Conservation (phyloP, 2,113 vertebrate species). For the Rhabdomys dilectus region DNA sequence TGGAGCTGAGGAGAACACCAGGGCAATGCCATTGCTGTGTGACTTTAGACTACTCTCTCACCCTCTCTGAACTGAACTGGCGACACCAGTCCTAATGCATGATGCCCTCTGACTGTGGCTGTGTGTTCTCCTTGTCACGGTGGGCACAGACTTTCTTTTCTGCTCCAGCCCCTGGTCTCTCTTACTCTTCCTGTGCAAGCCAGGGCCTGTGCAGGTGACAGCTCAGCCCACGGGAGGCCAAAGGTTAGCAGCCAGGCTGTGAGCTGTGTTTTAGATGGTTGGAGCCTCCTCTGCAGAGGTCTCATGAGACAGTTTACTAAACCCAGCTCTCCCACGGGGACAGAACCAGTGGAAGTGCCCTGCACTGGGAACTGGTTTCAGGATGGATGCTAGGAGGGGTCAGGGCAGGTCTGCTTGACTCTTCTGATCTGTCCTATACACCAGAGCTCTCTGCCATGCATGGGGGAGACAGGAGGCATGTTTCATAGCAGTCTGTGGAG, state of each 20-base stretch:
- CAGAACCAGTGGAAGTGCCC: neutral
- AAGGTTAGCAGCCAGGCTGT: neutral
- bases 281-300: neutral
- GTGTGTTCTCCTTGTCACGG: accelerated
- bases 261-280: neutral
- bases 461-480: neutral
- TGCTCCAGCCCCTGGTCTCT: neutral
- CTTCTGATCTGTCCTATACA: neutral
- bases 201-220: neutral
- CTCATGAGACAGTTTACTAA: neutral
- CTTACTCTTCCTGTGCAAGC: neutral
- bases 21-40: neutral
- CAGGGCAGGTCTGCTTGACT: neutral
- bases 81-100: accelerated
- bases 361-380: neutral
- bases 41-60: neutral
- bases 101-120: accelerated
- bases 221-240: neutral
- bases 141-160: neutral
- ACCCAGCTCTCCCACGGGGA: neutral
- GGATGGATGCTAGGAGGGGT: neutral
- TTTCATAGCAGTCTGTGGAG: too few species aligned
- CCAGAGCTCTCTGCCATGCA: neutral
- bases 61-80: neutral
- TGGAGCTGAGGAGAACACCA: neutral